These are phyloP conservation scores for Saturnia pavonia DNA, from an alignment of 2,888 invertebrate species.

Conservation along the genomic window DNA sequence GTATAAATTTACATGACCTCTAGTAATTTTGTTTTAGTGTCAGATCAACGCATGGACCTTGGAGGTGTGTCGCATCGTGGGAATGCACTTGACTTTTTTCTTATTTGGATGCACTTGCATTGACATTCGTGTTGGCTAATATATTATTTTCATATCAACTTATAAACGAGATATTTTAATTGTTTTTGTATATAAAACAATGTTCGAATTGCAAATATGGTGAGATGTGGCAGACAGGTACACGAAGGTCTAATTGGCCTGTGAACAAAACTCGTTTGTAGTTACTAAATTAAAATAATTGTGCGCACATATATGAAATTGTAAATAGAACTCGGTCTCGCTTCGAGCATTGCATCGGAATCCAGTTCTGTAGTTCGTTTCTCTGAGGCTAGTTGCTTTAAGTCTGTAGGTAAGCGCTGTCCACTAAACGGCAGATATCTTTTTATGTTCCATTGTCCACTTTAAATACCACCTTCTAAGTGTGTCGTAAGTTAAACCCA, in stretches of 20 bases:
- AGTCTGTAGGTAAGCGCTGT: slow-evolving; percentile 6
- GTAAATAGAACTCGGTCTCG: slow-evolving; percentile 14
- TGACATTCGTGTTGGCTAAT: slow-evolving; percentile 47
- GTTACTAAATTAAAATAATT: slow-evolving; percentile 14
- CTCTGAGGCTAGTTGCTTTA: slow-evolving; percentile 31
- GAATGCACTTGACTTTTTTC: slow-evolving; percentile 60
- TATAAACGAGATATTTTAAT: slow-evolving; percentile 38
- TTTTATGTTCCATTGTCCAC: slow-evolving; percentile 26
- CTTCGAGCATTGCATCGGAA: slow-evolving; percentile 28
- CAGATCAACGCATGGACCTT: slow-evolving; percentile 55
- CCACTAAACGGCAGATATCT: slow-evolving; percentile 14
- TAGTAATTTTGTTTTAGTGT: slow-evolving; percentile 41
- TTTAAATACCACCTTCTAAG: slow-evolving; percentile 22
- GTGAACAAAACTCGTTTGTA: slow-evolving; percentile 10
- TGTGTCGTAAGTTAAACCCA: slow-evolving; percentile 25
- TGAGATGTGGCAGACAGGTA: neutral
- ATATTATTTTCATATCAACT: slow-evolving; percentile 36
- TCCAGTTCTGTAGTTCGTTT: slow-evolving; percentile 45
- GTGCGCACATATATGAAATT: slow-evolving; percentile 14
- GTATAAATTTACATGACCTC: slow-evolving; percentile 54
- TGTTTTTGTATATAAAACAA: slow-evolving; percentile 8
- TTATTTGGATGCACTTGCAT: slow-evolving; percentile 43
- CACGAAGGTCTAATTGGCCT: slow-evolving; percentile 4
- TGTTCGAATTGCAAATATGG: slow-evolving; percentile 2
- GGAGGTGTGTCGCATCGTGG: slow-evolving; percentile 49